Evolutionary conservation across 1,140 invertebrate species (phyloP).

Genomic region (Globodera ellingtonae): DNA sequence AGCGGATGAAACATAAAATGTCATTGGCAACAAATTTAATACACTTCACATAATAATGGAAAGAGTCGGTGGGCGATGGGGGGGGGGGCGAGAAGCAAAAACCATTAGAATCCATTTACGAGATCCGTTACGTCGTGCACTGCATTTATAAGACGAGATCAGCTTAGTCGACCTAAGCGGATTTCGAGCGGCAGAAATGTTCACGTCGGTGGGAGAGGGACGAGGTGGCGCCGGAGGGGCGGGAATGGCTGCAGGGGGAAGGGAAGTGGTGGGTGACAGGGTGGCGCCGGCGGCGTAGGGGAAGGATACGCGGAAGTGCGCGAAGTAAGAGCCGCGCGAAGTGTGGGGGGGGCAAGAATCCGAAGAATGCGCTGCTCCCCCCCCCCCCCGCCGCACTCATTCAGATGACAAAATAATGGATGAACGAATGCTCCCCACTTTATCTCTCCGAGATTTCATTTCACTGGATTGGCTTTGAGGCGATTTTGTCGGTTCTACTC

Average conservation of each 20-base stretch:
- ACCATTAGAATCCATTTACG: background rate
- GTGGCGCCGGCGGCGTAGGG: background rate
- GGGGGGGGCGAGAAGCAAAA: background rate
- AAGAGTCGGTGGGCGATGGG: too few relatives aligned
- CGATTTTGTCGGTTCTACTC: too few relatives aligned
- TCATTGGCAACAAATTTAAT: background rate
- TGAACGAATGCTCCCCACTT: background rate
- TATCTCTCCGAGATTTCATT: too few relatives aligned
- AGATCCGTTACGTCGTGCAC: background rate
- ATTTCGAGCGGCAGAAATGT: background rate
- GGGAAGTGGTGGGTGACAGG: background rate
- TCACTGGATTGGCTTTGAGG: too few relatives aligned
- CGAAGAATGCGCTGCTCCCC: background rate
- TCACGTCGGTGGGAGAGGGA: background rate
- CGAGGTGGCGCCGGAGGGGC: too few relatives aligned
- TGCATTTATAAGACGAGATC: background rate
- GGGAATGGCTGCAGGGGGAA: background rate
- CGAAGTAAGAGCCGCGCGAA: background rate
- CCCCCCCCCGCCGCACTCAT: too few relatives aligned
- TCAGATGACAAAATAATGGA: background rate
- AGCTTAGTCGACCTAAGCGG: constrained; percentile 1
- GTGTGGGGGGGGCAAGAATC: background rate
- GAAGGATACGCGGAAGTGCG: background rate
- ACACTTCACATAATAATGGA: background rate
- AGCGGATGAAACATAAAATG: background rate